Evolutionary conservation across 1,140 invertebrate genomes (phyloP).

Genomic region (Lasioglossum baleicum): DNA sequence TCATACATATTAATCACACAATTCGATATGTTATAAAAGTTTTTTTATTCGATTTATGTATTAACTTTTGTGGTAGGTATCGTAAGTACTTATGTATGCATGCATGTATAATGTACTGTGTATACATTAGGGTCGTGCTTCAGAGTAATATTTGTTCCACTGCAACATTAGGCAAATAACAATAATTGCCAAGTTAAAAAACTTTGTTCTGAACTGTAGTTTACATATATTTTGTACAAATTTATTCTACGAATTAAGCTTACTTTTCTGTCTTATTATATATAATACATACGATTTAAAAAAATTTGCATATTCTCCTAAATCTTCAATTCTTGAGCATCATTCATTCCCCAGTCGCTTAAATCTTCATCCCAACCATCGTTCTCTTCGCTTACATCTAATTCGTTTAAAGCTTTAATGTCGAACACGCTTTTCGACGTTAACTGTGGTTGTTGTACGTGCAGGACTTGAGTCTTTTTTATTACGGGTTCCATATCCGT

Average conservation of each 20-base stretch:
- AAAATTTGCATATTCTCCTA: neutral
- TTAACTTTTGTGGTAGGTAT: too few relatives aligned
- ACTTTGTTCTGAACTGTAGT: neutral
- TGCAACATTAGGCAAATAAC: neutral
- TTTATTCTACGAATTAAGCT: neutral
- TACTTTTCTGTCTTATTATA: neutral
- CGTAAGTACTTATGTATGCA: neutral
- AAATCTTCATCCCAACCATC: constrained; percentile 75
- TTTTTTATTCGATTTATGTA: neutral
- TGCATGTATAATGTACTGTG: neutral
- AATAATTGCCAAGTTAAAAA: neutral
- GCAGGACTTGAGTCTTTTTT: constrained; percentile 81
- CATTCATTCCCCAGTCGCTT: constrained; percentile 71
- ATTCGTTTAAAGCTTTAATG: constrained; percentile 58
- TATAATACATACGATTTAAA: neutral
- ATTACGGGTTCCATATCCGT: constrained; percentile 92
- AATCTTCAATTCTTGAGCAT: constrained; percentile 35
- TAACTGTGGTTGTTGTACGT: constrained; percentile 67
- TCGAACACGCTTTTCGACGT: constrained; percentile 72
- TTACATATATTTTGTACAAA: neutral
- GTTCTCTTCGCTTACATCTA: constrained; percentile 63
- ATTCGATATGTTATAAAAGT: neutral
- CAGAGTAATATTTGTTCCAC: neutral
- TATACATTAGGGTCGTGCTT: neutral
- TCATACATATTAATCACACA: neutral